phyloP scores from a whole-genome alignment of 2,797 vertebrate genomes.

The Heteromormyrus szaboi region DNA sequence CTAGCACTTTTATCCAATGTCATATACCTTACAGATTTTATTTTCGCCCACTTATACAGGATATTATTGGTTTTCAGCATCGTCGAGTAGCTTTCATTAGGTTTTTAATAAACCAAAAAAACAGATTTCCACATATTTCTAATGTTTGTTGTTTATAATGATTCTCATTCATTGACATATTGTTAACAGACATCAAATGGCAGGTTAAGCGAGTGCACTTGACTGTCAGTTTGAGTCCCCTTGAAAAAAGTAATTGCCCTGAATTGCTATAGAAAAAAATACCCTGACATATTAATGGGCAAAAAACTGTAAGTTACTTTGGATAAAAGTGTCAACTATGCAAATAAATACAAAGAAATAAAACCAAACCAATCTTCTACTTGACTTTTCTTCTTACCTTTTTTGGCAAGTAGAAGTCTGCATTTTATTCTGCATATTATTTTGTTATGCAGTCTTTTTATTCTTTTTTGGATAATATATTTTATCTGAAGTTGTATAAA shows the following conservation, averaged over 20 bases:
- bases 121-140: not conserved
- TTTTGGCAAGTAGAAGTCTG: not conserved
- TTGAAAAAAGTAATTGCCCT: not conserved
- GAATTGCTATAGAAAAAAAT: not conserved
- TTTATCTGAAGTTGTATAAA: not conserved
- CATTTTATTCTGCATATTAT: not conserved
- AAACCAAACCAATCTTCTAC: not conserved
- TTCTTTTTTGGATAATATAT: not conserved
- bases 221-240: not conserved
- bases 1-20: not conserved
- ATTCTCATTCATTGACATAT: not conserved
- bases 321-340: slow-evolving; percentile 14
- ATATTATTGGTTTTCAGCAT: slow-evolving; percentile 3
- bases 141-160: not conserved
- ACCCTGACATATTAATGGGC: not conserved
- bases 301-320: not conserved
- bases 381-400: slow-evolving; percentile 6
- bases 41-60: not conserved
- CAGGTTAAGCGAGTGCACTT: not conserved
- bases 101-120: not conserved
- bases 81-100: not conserved
- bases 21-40: not conserved
- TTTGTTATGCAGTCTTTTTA: not conserved
- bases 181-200: not conserved
- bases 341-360: slow-evolving; percentile 1